These are phyloP conservation scores for Ifrita kowaldi DNA, from an alignment of 2,113 vertebrate genomes.

Conservation along the genomic window DNA sequence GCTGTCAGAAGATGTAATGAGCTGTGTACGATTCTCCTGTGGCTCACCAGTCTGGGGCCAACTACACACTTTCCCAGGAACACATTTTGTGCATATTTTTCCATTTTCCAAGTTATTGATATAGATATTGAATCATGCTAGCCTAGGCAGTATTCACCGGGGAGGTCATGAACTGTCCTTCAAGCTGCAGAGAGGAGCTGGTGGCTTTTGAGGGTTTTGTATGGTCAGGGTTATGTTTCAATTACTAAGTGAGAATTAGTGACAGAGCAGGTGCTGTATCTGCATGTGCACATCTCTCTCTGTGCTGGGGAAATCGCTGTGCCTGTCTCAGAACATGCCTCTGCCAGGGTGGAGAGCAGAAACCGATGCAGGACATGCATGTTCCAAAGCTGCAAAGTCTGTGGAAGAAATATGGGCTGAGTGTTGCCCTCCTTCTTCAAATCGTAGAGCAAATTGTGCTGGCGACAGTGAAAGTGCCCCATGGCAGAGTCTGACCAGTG, in stretches of 20 bases:
- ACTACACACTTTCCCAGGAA: background rate
- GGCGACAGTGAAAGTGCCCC: background rate
- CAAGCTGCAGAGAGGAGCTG: background rate
- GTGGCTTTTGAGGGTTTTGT: background rate
- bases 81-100: background rate
- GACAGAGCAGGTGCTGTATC: background rate
- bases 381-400: background rate
- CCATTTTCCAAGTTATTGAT: background rate
- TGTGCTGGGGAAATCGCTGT: accelerated
- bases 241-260: background rate
- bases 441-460: background rate
- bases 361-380: background rate
- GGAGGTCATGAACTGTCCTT: accelerated
- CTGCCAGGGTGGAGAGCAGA: background rate
- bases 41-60: background rate
- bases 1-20: background rate
- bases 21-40: background rate
- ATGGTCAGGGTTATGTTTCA: background rate
- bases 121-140: accelerated
- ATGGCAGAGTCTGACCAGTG: background rate
- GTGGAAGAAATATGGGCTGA: background rate
- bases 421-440: background rate
- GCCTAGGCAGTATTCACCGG: background rate
- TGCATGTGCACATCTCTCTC: background rate
- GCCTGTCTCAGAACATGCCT: background rate